Conservation (phyloP, 1,140 invertebrate species). For the Mactra quadrangularis region DNA sequence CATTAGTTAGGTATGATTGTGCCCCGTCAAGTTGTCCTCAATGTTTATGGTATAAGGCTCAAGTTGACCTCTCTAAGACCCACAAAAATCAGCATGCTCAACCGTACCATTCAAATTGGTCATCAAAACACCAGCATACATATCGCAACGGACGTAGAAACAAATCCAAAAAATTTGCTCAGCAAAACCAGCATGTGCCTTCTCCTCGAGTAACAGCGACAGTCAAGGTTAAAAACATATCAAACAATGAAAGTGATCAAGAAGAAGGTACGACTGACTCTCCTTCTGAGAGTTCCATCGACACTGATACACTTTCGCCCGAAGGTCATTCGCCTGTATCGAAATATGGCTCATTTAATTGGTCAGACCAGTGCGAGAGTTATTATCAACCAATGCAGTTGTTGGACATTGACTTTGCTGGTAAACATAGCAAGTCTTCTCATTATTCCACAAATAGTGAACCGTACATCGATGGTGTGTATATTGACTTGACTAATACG, state of each 20-base stretch:
- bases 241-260: conserved; percentile 55
- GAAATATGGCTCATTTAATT: conserved; percentile 29
- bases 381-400: conserved; percentile 65
- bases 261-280: conserved; percentile 32
- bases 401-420: conserved; percentile 73
- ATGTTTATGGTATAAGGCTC: conserved; percentile 72
- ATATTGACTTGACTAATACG: conserved; percentile 80
- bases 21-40: conserved; percentile 77
- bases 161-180: conserved; percentile 54
- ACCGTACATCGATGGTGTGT: conserved; percentile 74
- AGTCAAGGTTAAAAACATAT: conserved; percentile 58
- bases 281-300: conserved; percentile 33
- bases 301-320: conserved; percentile 37
- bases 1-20: conserved; percentile 79
- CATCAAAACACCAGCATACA: not conserved
- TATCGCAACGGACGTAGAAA: not conserved
- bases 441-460: conserved; percentile 37
- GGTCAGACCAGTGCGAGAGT: not conserved
- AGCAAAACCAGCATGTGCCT: conserved; percentile 55
- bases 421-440: conserved; percentile 53
- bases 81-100: conserved; percentile 44
- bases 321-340: conserved; percentile 44
- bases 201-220: conserved; percentile 31
- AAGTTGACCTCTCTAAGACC: conserved; percentile 29
- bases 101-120: conserved; percentile 12